phyloP scores from a whole-genome alignment of 2,113 vertebrate genomes.

The Podiceps cristatus region DNA sequence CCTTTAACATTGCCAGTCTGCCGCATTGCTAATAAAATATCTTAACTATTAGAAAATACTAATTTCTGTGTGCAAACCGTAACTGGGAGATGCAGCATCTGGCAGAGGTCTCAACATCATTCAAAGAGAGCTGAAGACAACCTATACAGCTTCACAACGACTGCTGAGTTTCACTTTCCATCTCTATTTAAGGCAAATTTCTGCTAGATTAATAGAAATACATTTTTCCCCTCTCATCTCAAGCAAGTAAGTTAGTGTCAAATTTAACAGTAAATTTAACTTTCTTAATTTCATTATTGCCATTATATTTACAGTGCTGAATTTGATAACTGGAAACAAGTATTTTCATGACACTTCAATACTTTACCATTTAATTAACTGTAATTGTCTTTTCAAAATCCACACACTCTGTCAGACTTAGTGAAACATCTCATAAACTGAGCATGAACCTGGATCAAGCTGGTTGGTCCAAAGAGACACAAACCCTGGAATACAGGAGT shows the following conservation, averaged over 20 bases:
- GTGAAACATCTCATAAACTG: background rate
- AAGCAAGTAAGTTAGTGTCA: background rate
- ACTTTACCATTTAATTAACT: background rate
- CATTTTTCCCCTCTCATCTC: background rate
- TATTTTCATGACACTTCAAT: background rate
- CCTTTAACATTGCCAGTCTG: background rate
- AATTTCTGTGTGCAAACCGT: background rate
- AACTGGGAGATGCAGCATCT: background rate
- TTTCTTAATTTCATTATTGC: background rate
- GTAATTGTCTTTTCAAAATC: background rate
- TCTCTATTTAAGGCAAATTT: background rate
- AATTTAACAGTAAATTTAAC: background rate
- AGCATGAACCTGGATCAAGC: background rate
- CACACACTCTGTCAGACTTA: background rate
- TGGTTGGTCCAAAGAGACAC: background rate
- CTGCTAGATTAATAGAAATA: background rate
- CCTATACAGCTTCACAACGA: background rate
- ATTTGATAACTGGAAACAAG: background rate
- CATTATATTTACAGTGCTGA: background rate
- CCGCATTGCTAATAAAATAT: background rate
- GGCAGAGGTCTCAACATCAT: background rate
- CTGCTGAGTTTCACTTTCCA: background rate
- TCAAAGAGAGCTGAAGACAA: background rate
- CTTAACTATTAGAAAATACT: background rate
- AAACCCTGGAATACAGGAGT: fast-evolving